Percentiles rank a stretch among this genome's conserved stretches.
Conservation (phyloP, 2,797 vertebrate species). For the Remorina albescens region DNA sequence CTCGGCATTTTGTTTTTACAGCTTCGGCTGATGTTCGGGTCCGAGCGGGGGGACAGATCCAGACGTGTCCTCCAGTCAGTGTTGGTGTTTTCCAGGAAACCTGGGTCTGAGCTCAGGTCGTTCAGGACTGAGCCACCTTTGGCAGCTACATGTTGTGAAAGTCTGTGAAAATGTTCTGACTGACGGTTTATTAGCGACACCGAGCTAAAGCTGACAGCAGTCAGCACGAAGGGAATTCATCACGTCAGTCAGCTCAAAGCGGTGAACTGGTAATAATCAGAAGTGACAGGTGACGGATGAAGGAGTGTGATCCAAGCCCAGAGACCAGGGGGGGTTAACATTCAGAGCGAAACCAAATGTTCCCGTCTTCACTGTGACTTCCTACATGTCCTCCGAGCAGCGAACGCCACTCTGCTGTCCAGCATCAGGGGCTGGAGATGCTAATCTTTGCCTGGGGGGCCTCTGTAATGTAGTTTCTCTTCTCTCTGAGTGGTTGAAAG, state of each 20-base stretch:
- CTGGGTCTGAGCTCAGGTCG: constrained; percentile 11
- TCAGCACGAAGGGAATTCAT: background rate
- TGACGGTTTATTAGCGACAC: no score
- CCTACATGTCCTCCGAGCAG: constrained; percentile 21
- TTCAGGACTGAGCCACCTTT: no score
- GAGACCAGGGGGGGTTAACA: no score
- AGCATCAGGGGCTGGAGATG: constrained; percentile 75
- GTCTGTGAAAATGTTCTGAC: no score
- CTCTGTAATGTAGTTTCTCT: constrained; percentile 67
- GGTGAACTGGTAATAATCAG: background rate
- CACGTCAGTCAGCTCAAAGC: background rate
- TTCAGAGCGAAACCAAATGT: constrained; percentile 9
- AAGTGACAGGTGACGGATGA: background rate
- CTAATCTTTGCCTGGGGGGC: constrained; percentile 76
- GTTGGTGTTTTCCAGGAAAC: constrained; percentile 6
- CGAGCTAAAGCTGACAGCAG: no score
- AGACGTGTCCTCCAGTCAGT: constrained; percentile 7
- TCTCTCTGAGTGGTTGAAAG: constrained; percentile 70
- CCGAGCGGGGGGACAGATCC: background rate
- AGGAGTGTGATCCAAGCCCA: background rate
- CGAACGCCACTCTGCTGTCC: constrained; percentile 32
- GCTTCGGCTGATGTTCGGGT: accelerated
- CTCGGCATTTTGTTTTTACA: background rate
- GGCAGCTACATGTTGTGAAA: no score
- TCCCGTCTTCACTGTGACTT: background rate